phyloP scores from a whole-genome alignment of 2,797 vertebrate species.

The Coranthus polyacanthus region DNA sequence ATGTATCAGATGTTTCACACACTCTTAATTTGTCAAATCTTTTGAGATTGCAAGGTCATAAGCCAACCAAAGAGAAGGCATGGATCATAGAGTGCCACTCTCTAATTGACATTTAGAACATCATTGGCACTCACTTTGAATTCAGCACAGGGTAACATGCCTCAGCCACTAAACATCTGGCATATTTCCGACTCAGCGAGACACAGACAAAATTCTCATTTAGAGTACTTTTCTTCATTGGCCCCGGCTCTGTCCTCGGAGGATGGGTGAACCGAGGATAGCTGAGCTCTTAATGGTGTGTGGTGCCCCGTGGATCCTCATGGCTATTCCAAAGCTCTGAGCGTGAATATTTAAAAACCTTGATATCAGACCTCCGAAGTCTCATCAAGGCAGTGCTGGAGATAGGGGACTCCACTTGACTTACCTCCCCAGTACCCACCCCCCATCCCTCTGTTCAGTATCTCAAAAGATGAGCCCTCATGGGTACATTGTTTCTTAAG shows the following conservation, averaged over 20 bases:
- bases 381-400: slow-evolving; percentile 64
- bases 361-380: slow-evolving; percentile 66
- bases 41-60: slow-evolving; percentile 60
- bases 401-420: slow-evolving; percentile 55
- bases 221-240: slow-evolving; percentile 50
- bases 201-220: slow-evolving; percentile 60
- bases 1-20: slow-evolving; percentile 33
- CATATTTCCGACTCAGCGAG: slow-evolving; percentile 60
- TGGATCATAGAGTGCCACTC: slow-evolving; percentile 42
- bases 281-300: slow-evolving; percentile 65
- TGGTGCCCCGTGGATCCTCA: slow-evolving; percentile 54
- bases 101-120: slow-evolving; percentile 61
- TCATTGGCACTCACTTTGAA: slow-evolving; percentile 43
- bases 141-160: slow-evolving; percentile 40
- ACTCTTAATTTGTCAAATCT: slow-evolving; percentile 37
- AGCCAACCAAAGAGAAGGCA: slow-evolving; percentile 33
- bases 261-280: slow-evolving; percentile 60
- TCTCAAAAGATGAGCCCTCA: slow-evolving; percentile 60
- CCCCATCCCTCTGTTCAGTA: slow-evolving; percentile 26
- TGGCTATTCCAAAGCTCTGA: slow-evolving; percentile 48
- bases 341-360: slow-evolving; percentile 76
- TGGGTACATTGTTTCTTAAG: slow-evolving; percentile 70
- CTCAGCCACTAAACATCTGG: slow-evolving; percentile 71
- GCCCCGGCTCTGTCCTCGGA: slow-evolving; percentile 46
- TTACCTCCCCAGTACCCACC: slow-evolving; percentile 32